Evolutionary conservation across 2,797 vertebrate genomes (phyloP).

Genomic region (Pseudochaenichthys georgianus): DNA sequence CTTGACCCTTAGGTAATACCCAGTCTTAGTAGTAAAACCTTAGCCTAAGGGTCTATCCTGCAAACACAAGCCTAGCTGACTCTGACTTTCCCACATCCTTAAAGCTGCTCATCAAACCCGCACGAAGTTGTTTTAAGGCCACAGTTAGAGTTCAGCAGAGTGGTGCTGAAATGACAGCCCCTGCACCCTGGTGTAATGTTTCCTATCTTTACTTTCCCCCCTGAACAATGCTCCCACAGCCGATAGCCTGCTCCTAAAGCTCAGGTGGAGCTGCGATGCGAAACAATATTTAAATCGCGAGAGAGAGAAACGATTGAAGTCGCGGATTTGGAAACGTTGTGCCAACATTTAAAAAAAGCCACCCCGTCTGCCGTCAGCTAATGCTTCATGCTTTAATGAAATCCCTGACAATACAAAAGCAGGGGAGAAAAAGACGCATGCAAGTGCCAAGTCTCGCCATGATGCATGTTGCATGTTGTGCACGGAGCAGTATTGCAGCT

Average conservation of each 20-base stretch:
- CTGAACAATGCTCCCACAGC: background rate
- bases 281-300: conserved; percentile 37
- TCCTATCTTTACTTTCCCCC: background rate
- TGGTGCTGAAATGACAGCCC: conserved; percentile 55
- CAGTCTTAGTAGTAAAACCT: background rate
- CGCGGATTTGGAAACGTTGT: background rate
- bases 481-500: conserved; percentile 19
- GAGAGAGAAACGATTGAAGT: conserved; percentile 1
- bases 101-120: conserved; percentile 18
- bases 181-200: conserved; percentile 8
- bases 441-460: conserved; percentile 42
- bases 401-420: conserved; percentile 28
- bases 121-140: conserved; percentile 35
- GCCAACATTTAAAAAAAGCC: conserved; percentile 19
- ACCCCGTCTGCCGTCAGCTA: conserved; percentile 37
- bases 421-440: conserved; percentile 23
- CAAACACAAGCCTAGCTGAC: background rate
- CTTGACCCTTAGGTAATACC: too few relatives aligned
- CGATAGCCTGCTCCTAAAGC: conserved; percentile 29
- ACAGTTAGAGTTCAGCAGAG: conserved; percentile 35
- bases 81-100: background rate
- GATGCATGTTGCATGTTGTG: conserved; percentile 15
- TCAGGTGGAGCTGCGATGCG: conserved; percentile 15
- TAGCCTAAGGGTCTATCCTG: background rate
- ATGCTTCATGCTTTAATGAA: conserved; percentile 19